Conservation (phyloP, 2,113 vertebrate species). For the Hypocryptadius cinnamomeus region DNA sequence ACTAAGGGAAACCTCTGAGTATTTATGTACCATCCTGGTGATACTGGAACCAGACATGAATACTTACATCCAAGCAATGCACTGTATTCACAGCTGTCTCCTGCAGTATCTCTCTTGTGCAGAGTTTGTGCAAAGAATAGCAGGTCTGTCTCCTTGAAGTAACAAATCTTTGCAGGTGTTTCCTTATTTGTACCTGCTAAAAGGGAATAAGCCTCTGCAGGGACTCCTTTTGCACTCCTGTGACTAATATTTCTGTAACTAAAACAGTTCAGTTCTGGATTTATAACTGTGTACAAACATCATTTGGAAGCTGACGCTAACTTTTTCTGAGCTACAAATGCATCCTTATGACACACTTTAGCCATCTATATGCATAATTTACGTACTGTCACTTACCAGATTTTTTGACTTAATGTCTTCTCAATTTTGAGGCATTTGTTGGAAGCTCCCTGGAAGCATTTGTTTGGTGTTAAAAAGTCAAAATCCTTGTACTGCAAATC, state of each 20-base stretch:
- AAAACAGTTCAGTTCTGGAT: conserved; percentile 52
- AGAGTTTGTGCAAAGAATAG: conserved; percentile 66
- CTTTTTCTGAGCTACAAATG: conserved; percentile 54
- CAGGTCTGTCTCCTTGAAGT: conserved; percentile 70
- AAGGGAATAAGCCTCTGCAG: conserved; percentile 71
- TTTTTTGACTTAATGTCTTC: conserved; percentile 8
- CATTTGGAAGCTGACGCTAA: conserved; percentile 57
- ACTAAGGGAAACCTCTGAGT: conserved; percentile 74
- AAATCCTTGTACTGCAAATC: background rate
- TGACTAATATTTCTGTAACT: conserved; percentile 72
- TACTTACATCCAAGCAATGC: conserved; percentile 71
- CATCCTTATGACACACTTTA: conserved; percentile 58
- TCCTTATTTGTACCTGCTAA: conserved; percentile 67
- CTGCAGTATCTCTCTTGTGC: conserved; percentile 66
- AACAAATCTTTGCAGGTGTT: conserved; percentile 67
- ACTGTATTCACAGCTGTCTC: conserved; percentile 72
- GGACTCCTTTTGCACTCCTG: conserved; percentile 72
- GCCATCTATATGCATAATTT: conserved; percentile 40
- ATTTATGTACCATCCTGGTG: conserved; percentile 70
- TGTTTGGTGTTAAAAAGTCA: background rate
- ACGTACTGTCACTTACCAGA: conserved; percentile 25
- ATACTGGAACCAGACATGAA: conserved; percentile 74
- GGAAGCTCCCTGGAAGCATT: conserved; percentile 13
- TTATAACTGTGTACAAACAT: conserved; percentile 56
- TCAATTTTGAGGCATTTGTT: background rate